A percentile compares a stretch with the other conserved stretches of the same genome.
phyloP scores from a whole-genome alignment of 1,140 invertebrate species.

The Hyphantria cunea region DNA sequence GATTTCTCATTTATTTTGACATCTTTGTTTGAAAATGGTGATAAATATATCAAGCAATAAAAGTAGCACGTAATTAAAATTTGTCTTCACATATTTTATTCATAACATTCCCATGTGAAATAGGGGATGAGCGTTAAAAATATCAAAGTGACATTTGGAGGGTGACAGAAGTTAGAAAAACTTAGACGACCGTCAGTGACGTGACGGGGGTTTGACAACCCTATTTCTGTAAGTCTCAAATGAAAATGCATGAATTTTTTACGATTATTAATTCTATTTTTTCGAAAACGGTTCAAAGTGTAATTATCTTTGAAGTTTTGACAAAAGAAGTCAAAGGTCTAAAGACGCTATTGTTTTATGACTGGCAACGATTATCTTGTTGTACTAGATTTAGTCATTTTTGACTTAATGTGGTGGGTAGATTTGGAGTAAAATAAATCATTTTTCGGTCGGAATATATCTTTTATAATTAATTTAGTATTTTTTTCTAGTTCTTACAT shows the following conservation, averaged over 20 bases:
- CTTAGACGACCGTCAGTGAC: conserved; percentile 25
- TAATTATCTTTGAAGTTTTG: conserved; percentile 30
- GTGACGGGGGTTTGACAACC: conserved; percentile 45
- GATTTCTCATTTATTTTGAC: neutral
- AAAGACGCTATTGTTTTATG: conserved; percentile 21
- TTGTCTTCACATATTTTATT: conserved; percentile 30
- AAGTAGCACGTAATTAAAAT: conserved; percentile 20
- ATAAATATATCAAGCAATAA: neutral
- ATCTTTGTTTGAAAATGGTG: neutral
- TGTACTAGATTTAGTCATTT: conserved; percentile 2
- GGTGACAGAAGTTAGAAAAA: conserved; percentile 40
- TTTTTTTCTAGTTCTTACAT: no score
- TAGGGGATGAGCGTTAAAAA: conserved; percentile 34
- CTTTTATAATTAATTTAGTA: no score
- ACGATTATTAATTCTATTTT: neutral
- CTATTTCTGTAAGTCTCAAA: conserved; percentile 41
- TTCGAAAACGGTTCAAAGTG: conserved; percentile 22
- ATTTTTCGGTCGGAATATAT: no score
- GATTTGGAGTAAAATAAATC: no score
- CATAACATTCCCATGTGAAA: conserved; percentile 40
- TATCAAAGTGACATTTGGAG: conserved; percentile 37
- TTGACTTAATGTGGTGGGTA: neutral
- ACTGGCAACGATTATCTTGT: conserved; percentile 18
- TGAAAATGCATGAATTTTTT: conserved; percentile 39
- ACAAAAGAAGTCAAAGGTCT: conserved; percentile 25